Conservation (phyloP, 1,140 invertebrate species). For the Triops longicaudatus region DNA sequence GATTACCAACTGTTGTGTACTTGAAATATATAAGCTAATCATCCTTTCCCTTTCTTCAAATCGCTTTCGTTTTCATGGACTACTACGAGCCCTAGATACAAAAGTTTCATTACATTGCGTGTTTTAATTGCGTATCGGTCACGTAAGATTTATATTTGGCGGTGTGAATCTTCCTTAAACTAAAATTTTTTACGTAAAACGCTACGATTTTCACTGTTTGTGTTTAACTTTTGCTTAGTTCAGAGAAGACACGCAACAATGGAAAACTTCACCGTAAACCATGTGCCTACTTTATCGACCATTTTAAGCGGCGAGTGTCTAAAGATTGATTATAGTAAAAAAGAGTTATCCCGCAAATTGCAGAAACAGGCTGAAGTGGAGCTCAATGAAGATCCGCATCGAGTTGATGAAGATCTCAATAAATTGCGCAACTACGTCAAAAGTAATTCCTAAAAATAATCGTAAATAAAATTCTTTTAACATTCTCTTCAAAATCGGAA, state of each 20-base stretch:
- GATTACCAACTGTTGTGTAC: no score
- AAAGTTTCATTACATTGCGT: no score
- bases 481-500: neutral
- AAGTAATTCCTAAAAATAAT: neutral
- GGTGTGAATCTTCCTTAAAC: no score
- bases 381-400: neutral
- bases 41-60: no score
- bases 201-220: no score
- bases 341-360: neutral
- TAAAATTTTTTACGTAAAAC: no score
- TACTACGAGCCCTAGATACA: no score
- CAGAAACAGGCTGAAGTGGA: neutral
- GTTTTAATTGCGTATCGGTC: no score
- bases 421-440: neutral
- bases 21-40: no score
- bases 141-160: no score
- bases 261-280: neutral
- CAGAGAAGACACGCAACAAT: neutral
- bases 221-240: no score
- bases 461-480: neutral
- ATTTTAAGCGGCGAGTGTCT: neutral
- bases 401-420: neutral
- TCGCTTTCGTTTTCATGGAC: no score
- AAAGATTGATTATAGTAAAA: neutral
- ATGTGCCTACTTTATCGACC: neutral